phyloP scores from a whole-genome alignment of 2,888 invertebrate species.

The Hirudinaria manillensis region DNA sequence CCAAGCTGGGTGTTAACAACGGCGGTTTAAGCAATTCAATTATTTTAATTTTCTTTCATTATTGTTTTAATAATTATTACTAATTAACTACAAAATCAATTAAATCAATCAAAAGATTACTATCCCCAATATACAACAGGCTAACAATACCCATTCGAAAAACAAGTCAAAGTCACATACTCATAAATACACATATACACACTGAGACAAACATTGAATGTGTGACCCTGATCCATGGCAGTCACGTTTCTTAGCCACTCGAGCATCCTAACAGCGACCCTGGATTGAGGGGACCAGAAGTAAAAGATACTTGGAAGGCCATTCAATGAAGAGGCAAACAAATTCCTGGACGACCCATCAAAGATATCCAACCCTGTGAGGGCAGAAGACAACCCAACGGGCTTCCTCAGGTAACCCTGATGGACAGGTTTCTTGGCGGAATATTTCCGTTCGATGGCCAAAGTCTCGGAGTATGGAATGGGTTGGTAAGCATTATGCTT shows the following conservation, averaged over 20 bases:
- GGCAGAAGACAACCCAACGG: slow-evolving; percentile 47
- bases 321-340: slow-evolving; percentile 45
- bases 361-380: slow-evolving; percentile 50
- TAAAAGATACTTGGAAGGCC: background rate
- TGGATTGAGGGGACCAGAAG: slow-evolving; percentile 2
- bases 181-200: no score
- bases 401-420: slow-evolving; percentile 49
- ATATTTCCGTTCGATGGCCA: slow-evolving; percentile 37
- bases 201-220: background rate
- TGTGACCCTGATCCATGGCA: background rate
- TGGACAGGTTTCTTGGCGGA: slow-evolving; percentile 34
- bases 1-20: no score
- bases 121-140: no score
- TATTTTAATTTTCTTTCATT: no score
- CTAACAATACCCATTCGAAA: no score
- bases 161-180: no score
- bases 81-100: no score
- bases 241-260: background rate
- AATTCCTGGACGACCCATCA: slow-evolving; percentile 49
- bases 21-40: no score
- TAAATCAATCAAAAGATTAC: no score
- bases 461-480: slow-evolving; percentile 35
- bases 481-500: background rate
- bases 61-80: no score
- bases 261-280: background rate